Evolutionary conservation across 2,888 invertebrate species (phyloP).

Genomic region (Lacanobia wlatinum): DNA sequence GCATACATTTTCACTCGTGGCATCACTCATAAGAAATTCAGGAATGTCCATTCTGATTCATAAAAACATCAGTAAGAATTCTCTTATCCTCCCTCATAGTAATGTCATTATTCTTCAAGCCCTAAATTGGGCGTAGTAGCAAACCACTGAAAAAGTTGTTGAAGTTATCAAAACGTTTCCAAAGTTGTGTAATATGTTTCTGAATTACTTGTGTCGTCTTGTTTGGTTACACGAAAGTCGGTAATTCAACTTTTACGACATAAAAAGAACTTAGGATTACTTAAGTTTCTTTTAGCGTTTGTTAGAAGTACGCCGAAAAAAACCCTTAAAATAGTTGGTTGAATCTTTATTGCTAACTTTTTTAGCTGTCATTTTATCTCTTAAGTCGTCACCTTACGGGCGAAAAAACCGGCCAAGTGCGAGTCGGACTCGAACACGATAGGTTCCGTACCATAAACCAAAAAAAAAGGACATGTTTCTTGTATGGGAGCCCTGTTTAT

Average conservation of each 20-base stretch:
- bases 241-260: constrained; percentile 33
- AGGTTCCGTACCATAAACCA: no score
- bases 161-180: constrained; percentile 12
- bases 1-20: no score
- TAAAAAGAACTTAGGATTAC: constrained; percentile 3
- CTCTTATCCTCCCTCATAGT: not conserved
- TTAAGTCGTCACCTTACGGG: no score
- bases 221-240: constrained; percentile 11
- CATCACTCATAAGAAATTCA: not conserved
- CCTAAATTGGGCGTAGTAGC: not conserved
- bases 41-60: not conserved
- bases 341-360: not conserved
- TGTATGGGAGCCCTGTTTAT: no score
- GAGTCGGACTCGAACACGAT: no score
- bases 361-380: no score
- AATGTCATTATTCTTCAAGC: not conserved
- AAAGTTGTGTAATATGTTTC: constrained; percentile 29
- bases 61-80: no score
- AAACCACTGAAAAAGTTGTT: not conserved
- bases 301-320: not conserved
- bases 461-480: no score
- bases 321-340: not conserved
- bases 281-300: constrained; percentile 12
- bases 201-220: constrained; percentile 21
- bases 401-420: no score